These are phyloP conservation scores for Metopolophium dirhodum DNA, from an alignment of 1,140 invertebrate genomes.

Conservation along the genomic window DNA sequence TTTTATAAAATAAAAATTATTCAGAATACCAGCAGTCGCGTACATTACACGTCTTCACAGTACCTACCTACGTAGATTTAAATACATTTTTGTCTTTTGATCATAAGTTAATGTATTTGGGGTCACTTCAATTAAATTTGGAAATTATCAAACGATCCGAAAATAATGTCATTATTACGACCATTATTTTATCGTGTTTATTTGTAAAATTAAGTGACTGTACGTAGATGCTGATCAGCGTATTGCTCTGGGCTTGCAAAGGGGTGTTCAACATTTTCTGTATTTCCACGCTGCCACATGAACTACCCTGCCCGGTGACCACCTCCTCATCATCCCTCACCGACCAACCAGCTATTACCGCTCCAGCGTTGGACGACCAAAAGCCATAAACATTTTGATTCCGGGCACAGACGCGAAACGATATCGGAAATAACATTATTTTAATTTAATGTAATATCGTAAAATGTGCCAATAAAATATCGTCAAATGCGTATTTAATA, in stretches of 20 bases:
- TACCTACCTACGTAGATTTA: too few relatives aligned
- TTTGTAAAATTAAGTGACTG: neutral
- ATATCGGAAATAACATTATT: constrained; percentile 29
- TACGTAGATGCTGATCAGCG: neutral
- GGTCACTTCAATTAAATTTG: neutral
- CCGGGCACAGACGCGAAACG: neutral
- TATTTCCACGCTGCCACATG: neutral
- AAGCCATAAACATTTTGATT: constrained; percentile 44
- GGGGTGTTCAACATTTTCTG: neutral
- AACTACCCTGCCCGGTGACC: neutral
- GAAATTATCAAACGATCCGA: neutral
- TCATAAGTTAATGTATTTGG: neutral
- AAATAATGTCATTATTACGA: neutral
- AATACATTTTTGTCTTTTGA: neutral
- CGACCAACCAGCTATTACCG: neutral
- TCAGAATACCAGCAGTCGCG: too few relatives aligned
- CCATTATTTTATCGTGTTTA: neutral
- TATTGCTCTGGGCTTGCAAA: neutral
- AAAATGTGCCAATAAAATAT: constrained; percentile 49
- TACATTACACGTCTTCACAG: too few relatives aligned
- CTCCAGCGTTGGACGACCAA: neutral
- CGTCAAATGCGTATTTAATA: constrained; percentile 13
- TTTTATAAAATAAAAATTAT: too few relatives aligned
- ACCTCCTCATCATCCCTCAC: too few relatives aligned
- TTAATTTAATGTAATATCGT: constrained; percentile 44